Conservation (phyloP, 2,888 invertebrate genomes). For the Lochmaea capreae region DNA sequence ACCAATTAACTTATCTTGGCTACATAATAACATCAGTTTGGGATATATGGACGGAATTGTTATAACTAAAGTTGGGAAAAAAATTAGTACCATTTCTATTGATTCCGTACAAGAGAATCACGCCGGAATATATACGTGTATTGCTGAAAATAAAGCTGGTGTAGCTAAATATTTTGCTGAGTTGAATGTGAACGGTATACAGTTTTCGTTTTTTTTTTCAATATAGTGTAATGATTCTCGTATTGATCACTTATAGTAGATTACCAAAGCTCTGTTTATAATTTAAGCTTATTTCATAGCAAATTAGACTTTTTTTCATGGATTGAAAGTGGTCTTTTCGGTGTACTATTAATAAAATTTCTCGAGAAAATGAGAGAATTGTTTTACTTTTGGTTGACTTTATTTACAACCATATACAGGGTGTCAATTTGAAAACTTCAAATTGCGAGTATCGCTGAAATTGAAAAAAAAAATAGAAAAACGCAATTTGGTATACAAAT, state of each 20-base stretch:
- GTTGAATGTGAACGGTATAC: constrained; percentile 75
- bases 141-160: constrained; percentile 71
- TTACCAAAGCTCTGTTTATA: too few relatives aligned
- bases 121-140: constrained; percentile 68
- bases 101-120: constrained; percentile 67
- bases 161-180: constrained; percentile 71
- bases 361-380: too few relatives aligned
- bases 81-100: constrained; percentile 68
- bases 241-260: not conserved
- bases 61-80: constrained; percentile 63
- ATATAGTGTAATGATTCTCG: not conserved
- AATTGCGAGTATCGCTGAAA: too few relatives aligned
- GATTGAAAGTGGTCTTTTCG: too few relatives aligned
- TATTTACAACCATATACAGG: too few relatives aligned
- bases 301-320: too few relatives aligned
- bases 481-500: too few relatives aligned
- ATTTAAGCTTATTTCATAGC: too few relatives aligned
- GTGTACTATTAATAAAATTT: too few relatives aligned
- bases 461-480: too few relatives aligned
- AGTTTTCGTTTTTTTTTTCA: not conserved
- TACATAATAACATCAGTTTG: constrained; percentile 71
- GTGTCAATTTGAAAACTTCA: too few relatives aligned
- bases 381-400: too few relatives aligned
- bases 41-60: constrained; percentile 55
- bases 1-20: constrained; percentile 82